Conservation (phyloP, 1,140 invertebrate species). For the Ruditapes philippinarum region DNA sequence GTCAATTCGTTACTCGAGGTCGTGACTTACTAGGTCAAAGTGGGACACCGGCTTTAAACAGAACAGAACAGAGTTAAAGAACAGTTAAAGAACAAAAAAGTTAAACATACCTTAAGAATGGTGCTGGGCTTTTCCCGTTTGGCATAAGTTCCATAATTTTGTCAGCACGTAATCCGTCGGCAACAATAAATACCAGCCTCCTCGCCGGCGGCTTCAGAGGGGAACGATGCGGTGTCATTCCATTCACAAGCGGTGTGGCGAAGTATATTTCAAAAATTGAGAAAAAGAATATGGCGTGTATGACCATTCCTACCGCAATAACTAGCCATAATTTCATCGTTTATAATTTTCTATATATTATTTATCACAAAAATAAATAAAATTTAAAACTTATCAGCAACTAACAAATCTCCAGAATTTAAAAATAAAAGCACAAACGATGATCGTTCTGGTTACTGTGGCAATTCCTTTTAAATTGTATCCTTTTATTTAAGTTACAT, state of each 20-base stretch:
- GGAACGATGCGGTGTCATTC: conserved; percentile 81
- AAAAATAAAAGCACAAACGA: too few relatives aligned
- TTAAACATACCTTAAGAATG: conserved; percentile 89
- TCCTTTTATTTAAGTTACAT: too few relatives aligned
- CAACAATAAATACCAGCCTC: conserved; percentile 94
- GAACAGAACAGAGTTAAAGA: too few relatives aligned
- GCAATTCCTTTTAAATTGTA: too few relatives aligned
- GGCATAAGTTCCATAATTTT: conserved; percentile 89
- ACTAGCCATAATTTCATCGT: conserved; percentile 78
- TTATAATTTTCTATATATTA: neutral
- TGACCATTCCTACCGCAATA: conserved; percentile 82
- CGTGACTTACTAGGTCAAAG: too few relatives aligned
- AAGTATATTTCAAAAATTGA: conserved; percentile 90
- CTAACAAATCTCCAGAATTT: neutral
- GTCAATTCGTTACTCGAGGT: too few relatives aligned
- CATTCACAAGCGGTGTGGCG: conserved; percentile 89
- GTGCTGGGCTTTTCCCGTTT: conserved; percentile 79
- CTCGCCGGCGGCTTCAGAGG: conserved; percentile 89
- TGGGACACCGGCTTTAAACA: too few relatives aligned
- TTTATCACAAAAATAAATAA: neutral
- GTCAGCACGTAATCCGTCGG: conserved; percentile 96
- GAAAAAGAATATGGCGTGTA: conserved; percentile 89
- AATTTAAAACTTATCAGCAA: neutral
- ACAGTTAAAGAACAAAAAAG: too few relatives aligned
- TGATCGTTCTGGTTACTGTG: too few relatives aligned